Evolutionary conservation across 2,113 vertebrate genomes (phyloP), one percentile per base, ranked within the genome.

Genomic region (Osmerus mordax): DNA sequence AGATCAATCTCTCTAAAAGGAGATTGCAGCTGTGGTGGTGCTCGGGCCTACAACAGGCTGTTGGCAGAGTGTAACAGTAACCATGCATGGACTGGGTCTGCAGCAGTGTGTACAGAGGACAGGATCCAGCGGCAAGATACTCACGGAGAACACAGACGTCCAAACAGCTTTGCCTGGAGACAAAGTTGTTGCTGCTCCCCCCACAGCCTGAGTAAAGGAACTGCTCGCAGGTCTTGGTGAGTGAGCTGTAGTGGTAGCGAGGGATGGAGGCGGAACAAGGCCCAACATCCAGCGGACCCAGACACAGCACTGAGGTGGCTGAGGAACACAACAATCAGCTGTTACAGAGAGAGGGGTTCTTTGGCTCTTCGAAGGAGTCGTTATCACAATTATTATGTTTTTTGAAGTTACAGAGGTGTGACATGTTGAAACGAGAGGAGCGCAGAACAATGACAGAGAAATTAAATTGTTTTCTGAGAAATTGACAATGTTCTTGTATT

Each of bases 121-220:
- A 41, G 36, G 5, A 41, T 7, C 29, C 29, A 41, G 36, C 36
- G 2, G 8, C 7, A 1, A 41, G 29, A 56, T 54, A 23, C 86
- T 72, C 89, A 95, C 94, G 93, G 92, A 91, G 92, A 21, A 58
- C 29, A 70, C 97, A 99, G 75, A 92, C 90, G 0, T 82, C 90
- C 69, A 83, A 83, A 81, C 97, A 98, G 67, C 80, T 89, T 0
- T 69, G 74, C 70, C 82, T 83, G 1, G 83, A 91, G 73, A 91
- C 79, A 0, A 99, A 99, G 87, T 99, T 99, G 84, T 99, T 99
- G 76, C 88, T 88, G 83, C 95, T 98, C 28, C 96, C 95, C 7
- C 96, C 96, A 14, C 96, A 98, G 77, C 96, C 97, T 0, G 94
- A 92, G 4, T 97, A 99, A 15, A 28, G 78, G 72, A 99, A 99